A percentile compares a stretch with the other conserved stretches of the same genome.
phyloP scores from a whole-genome alignment of 2,113 vertebrate species.

The Rhabdomys dilectus region DNA sequence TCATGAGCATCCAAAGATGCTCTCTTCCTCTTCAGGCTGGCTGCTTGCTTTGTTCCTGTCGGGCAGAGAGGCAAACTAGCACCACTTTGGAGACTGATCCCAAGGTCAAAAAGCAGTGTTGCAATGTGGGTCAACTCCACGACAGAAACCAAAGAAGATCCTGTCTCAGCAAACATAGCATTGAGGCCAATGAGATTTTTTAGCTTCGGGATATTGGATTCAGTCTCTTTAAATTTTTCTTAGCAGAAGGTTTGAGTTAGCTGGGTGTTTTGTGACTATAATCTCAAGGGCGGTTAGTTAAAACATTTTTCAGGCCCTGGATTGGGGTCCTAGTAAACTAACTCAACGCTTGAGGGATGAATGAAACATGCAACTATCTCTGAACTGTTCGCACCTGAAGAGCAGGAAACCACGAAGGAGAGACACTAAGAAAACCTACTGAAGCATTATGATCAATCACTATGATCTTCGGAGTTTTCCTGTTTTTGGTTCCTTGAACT shows the following conservation, averaged over 20 bases:
- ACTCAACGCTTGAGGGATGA: neutral
- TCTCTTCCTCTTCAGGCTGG: too few relatives aligned
- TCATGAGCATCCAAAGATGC: neutral
- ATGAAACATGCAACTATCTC: neutral
- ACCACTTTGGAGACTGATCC: neutral
- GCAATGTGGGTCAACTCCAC: neutral
- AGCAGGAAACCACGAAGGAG: neutral
- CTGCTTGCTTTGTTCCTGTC: neutral
- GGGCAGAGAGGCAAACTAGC: neutral
- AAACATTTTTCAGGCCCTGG: neutral
- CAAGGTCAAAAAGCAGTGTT: neutral
- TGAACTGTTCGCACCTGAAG: neutral
- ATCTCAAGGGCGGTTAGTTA: neutral
- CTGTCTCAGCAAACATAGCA: conserved; percentile 38
- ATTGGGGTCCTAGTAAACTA: neutral
- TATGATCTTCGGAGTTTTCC: neutral
- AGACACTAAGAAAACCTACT: neutral
- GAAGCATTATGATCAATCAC: neutral
- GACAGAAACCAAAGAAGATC: neutral
- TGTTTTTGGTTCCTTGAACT: neutral
- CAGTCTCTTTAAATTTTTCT: neutral
- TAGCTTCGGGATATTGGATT: neutral
- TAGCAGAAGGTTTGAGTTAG: conserved; percentile 55
- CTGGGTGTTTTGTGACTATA: neutral
- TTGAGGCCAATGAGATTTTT: conserved; percentile 27